Evolutionary conservation across 1,140 invertebrate species (phyloP), one percentile per base, ranked within the genome.

Genomic region (Neomicropteryx cornuta): DNA sequence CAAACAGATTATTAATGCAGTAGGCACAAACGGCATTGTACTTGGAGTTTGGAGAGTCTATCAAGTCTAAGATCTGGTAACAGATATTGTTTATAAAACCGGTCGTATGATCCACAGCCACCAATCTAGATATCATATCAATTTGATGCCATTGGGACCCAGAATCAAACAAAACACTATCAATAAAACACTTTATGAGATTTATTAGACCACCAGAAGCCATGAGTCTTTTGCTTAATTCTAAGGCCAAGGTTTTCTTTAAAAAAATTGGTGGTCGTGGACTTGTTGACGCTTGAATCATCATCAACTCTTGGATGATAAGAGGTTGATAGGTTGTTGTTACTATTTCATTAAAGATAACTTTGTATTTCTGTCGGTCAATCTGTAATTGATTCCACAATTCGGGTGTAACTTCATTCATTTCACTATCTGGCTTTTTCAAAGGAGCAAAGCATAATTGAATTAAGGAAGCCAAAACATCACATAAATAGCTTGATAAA

Each of bases 291-390:
- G 77, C 74, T 54, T 77, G 72, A 33, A 85, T 60, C 16, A 80
- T 51, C 63, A 86, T 68, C 8, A 83, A 61, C 61, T 83, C 80
- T 58, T 75, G 77, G 43, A 85, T 75, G 22, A 81, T 56, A 28
- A 71, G 53, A 21, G 72, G 65, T 38, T 70, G 69, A 46, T 77
- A 76, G 33, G 73, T 73, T 37, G 69, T 72, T 23, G 47, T 49
- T 13, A 77, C 55, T 16, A 83, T 52, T 42, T 66, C 47, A 33
- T 70, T 38, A 44, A 84, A 65, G 35, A 69, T 55, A 22, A 44
- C 30, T 42, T 57, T 44, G 55, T 76, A 83, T 44, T 61, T 53
- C 36, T 58, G 45, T 51, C 72, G 68, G 22, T 78, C 73, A 19
- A 43, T 38, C 38, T 53, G 55, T 10, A 81, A 54, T 45, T 61